Evolutionary conservation across 1,140 invertebrate species (phyloP).

Genomic region (Oryzaephilus surinamensis): DNA sequence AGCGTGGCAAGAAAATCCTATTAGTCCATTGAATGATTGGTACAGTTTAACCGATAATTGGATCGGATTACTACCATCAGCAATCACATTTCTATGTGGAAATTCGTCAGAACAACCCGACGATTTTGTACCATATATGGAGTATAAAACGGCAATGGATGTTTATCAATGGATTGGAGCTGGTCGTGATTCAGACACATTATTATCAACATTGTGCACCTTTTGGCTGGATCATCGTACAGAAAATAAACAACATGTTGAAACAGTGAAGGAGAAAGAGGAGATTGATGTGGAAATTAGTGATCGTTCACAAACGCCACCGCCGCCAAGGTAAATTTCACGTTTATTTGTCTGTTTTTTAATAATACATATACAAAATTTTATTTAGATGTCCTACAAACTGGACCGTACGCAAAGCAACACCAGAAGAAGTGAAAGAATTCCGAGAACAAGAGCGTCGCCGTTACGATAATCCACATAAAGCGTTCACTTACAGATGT

Average conservation of each 20-base stretch:
- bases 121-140: conserved; percentile 87
- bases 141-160: conserved; percentile 64
- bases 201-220: conserved; percentile 61
- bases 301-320: conserved; percentile 39
- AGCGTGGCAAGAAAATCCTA: conserved; percentile 71
- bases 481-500: conserved; percentile 69
- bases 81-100: conserved; percentile 78
- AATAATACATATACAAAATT: neutral
- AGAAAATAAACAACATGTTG: conserved; percentile 30
- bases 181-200: conserved; percentile 79
- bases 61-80: conserved; percentile 65
- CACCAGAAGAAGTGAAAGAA: conserved; percentile 61
- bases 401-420: conserved; percentile 72
- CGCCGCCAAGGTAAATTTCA: conserved; percentile 47
- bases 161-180: conserved; percentile 92
- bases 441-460: conserved; percentile 64
- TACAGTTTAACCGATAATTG: conserved; percentile 56
- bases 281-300: conserved; percentile 32
- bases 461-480: conserved; percentile 70
- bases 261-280: conserved; percentile 28
- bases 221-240: conserved; percentile 60
- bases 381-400: conserved; percentile 57
- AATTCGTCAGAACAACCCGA: conserved; percentile 72
- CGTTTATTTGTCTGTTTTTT: neutral
- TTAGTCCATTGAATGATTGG: conserved; percentile 77